Percentiles rank a stretch among this genome's conserved stretches.
Conservation (phyloP, 2,888 invertebrate species). For the Aspidiotus rigidus region DNA sequence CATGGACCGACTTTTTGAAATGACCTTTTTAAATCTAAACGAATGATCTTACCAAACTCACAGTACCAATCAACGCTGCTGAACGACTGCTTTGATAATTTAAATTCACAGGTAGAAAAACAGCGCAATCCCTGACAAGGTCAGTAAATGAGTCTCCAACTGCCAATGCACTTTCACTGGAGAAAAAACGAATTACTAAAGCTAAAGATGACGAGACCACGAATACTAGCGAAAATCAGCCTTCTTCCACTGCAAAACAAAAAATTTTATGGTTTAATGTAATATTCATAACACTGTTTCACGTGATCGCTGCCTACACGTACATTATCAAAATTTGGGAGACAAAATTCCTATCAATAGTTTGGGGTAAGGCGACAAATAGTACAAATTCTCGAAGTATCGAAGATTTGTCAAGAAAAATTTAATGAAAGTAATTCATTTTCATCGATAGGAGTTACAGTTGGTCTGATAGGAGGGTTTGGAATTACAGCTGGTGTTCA, state of each 20-base stretch:
- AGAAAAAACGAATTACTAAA: too few species aligned
- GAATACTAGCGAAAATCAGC: background rate
- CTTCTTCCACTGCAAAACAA: constrained; percentile 21
- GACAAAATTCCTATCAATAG: constrained; percentile 30
- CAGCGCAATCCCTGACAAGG: too few species aligned
- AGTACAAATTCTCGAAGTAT: too few species aligned
- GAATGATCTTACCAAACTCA: too few species aligned
- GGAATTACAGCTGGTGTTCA: constrained; percentile 98
- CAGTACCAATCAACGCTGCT: too few species aligned
- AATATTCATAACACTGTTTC: constrained; percentile 37
- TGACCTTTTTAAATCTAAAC: too few species aligned
- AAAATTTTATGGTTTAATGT: constrained; percentile 39
- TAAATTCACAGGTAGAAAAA: too few species aligned
- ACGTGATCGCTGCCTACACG: constrained; percentile 35
- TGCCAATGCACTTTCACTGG: too few species aligned
- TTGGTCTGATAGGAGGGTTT: constrained; percentile 70
- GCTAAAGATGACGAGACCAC: background rate
- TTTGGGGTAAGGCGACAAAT: constrained; percentile 35
- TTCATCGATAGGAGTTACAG: constrained; percentile 32
- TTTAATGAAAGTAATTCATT: background rate
- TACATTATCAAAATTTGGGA: constrained; percentile 7
- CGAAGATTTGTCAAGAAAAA: too few species aligned
- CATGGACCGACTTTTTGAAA: too few species aligned
- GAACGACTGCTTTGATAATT: too few species aligned
- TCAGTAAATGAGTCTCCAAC: too few species aligned